A percentile compares a stretch with the other conserved stretches of the same genome.
Evolutionary conservation across 2,113 vertebrate genomes (phyloP).

Genomic region (Speoplatyrhinus poulsoni): DNA sequence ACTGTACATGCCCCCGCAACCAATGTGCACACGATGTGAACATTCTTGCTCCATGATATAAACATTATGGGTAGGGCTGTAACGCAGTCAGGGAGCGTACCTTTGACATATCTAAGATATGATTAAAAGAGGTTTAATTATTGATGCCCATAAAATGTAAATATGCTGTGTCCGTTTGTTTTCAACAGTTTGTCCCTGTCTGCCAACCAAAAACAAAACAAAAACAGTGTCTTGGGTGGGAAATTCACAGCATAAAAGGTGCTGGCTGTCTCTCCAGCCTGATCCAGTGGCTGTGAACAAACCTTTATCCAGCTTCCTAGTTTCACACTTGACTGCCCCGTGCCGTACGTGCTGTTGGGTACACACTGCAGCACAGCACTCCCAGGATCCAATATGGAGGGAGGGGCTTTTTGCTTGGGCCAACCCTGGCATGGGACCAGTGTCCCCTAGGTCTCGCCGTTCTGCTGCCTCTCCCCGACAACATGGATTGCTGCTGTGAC

Average conservation of each 20-base stretch:
- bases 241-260: conserved; percentile 23
- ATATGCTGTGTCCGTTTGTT: too few relatives aligned
- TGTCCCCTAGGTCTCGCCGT: conserved; percentile 29
- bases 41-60: too few relatives aligned
- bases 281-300: conserved; percentile 48
- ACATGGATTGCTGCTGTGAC: conserved; percentile 44
- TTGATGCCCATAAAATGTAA: too few relatives aligned
- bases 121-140: too few relatives aligned
- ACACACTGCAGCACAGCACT: conserved; percentile 54
- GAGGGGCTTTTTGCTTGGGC: conserved; percentile 43
- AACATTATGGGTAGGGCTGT: too few relatives aligned
- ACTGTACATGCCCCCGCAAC: too few relatives aligned
- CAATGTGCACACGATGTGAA: too few relatives aligned
- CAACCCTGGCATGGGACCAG: conserved; percentile 50
- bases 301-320: conserved; percentile 54
- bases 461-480: conserved; percentile 30
- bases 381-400: conserved; percentile 51
- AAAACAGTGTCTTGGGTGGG: conserved; percentile 6
- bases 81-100: too few relatives aligned
- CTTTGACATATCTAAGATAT: too few relatives aligned
- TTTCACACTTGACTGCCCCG: conserved; percentile 55
- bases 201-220: conserved; percentile 28
- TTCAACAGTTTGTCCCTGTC: background rate
- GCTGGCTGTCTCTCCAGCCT: conserved; percentile 42
- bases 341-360: conserved; percentile 28